Base-by-base conservation (phyloP, 2,113 vertebrate species). In the Pteronura brasiliensis region DNA sequence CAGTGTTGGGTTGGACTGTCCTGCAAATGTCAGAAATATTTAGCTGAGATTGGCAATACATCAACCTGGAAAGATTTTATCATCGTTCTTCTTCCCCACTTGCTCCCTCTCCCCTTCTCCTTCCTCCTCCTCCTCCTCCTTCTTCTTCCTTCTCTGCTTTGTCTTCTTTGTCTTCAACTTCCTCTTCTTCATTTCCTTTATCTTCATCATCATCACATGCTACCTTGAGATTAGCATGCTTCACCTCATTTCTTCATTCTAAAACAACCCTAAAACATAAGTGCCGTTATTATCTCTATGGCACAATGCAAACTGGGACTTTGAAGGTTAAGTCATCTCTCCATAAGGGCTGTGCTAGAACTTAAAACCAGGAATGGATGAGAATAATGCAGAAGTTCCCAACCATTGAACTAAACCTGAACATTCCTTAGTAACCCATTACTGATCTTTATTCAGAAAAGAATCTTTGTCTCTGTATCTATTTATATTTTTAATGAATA, bases 401-500 rank as follows among this genome's bases (percentile, higher is more conserved):
- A 55, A 47, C 39, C 69, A 76, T 95, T 93, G 94, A 93, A 74
- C n/a, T 83, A 92, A 96, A 89, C 13, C 27, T n/a, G 42, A 85
- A 14, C 27, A 34, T 96, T 96, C 88, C 36, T 85, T 95, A 69
- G 88, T 95, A 84, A 65, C 55, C 23, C 39, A 93, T 82, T 65
- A 94, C 90, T 59, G 87, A 96, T 97, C 90, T 97, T 92, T 90
- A 93, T 93, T 95, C 92, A 93, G 80, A 84, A 97, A 85, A 39
- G 23, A 95, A 90, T 93, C 90, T 97, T 96, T 95, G 79, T 95
- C 94, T 96, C 95, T 96, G 80, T 61, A 36, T 85, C 86, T 97
- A 97, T 97, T 97, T 97, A 93, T 97, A 97, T 96, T 96, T 98
- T 97, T 96, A 97, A 97, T 95, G 96, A 97, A 95, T 97, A 97